phyloP scores from a whole-genome alignment of 2,888 invertebrate species.

The Nephrotoma flavescens region DNA sequence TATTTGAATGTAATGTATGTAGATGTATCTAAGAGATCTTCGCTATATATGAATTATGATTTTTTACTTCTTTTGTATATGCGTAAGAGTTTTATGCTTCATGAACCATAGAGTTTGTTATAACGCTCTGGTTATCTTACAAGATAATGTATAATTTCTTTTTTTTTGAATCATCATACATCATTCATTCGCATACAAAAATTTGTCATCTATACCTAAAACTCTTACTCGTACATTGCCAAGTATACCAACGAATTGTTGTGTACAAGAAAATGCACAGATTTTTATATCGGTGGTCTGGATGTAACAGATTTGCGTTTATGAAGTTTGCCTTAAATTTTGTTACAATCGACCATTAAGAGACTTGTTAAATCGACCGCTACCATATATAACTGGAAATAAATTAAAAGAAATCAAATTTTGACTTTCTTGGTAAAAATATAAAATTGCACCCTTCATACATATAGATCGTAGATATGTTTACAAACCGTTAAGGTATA shows the following conservation, averaged over 20 bases:
- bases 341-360: no score
- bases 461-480: background rate
- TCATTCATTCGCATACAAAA: background rate
- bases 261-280: background rate
- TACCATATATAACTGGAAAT: no score
- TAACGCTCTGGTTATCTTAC: conserved; percentile 1
- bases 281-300: background rate
- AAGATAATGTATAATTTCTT: background rate
- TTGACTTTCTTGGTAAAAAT: no score
- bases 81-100: conserved; percentile 1
- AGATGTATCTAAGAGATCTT: background rate
- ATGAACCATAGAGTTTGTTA: background rate
- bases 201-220: background rate
- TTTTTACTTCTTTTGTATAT: background rate
- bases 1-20: no score
- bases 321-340: no score
- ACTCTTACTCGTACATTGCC: background rate
- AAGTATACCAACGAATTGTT: background rate
- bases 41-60: background rate
- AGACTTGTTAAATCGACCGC: no score
- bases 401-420: no score
- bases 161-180: background rate
- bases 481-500: background rate
- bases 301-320: no score
- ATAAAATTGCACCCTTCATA: background rate